phyloP scores from a whole-genome alignment of 1,140 invertebrate genomes.

The Oryzaephilus surinamensis region DNA sequence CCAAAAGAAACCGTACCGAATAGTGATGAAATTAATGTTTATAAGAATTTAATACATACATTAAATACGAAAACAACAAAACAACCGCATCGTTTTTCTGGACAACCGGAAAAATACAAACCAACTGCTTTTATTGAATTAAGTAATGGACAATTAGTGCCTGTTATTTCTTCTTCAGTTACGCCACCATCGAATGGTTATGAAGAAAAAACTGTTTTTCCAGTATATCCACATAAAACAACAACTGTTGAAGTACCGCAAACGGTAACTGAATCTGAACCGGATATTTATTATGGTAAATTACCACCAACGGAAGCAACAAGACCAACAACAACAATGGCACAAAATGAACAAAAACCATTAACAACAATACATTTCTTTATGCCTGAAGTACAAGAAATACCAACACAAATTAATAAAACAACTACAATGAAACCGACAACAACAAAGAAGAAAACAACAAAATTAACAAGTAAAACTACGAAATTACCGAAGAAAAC shows the following conservation, averaged over 20 bases:
- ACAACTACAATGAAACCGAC: constrained; percentile 5
- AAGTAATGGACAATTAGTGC: too few species aligned
- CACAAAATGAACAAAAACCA: not conserved
- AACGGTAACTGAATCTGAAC: constrained; percentile 1
- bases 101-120: too few species aligned
- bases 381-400: constrained; percentile 2
- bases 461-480: constrained; percentile 2
- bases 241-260: constrained; percentile 2
- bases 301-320: constrained; percentile 1
- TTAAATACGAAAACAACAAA: constrained; percentile 19
- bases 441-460: not conserved
- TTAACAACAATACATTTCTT: constrained; percentile 1
- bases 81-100: constrained; percentile 7
- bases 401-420: constrained; percentile 9
- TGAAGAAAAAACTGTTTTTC: too few species aligned
- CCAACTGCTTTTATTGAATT: constrained; percentile 1
- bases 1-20: constrained; percentile 18
- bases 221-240: constrained; percentile 6
- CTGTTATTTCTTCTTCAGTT: too few species aligned
- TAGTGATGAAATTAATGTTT: too few species aligned
- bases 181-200: too few species aligned
- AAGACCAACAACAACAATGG: constrained; percentile 3
- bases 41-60: constrained; percentile 19
- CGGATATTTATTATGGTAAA: too few species aligned
- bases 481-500: too few species aligned